These are phyloP conservation scores for Protonemura montana DNA, from an alignment of 2,888 invertebrate genomes.

Conservation along the genomic window DNA sequence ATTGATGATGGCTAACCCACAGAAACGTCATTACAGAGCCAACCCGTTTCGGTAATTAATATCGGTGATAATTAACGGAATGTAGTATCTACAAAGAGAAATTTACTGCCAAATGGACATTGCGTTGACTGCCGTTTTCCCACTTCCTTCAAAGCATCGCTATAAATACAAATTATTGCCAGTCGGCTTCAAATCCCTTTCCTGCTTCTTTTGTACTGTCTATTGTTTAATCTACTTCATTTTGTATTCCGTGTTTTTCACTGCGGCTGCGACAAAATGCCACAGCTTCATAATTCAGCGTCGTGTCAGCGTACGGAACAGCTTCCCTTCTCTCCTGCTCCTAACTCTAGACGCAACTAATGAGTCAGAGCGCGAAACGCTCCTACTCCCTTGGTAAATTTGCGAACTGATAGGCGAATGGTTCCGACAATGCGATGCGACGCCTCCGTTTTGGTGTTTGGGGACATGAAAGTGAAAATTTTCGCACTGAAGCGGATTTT, in stretches of 20 bases:
- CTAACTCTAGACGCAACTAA: not conserved
- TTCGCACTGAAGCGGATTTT: not conserved
- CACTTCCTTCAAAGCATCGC: not conserved
- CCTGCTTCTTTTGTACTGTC: not conserved
- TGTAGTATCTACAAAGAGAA: not conserved
- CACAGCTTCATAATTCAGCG: not conserved
- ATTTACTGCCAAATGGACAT: not conserved
- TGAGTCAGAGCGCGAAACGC: not conserved
- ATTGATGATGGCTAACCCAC: not conserved
- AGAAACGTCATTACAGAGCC: not conserved
- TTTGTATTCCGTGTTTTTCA: not conserved
- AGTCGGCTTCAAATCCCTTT: not conserved
- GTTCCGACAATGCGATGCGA: not conserved
- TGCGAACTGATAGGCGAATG: not conserved
- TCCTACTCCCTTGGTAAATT: not conserved
- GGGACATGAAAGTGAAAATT: not conserved
- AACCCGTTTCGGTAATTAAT: not conserved
- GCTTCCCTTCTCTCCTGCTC: not conserved
- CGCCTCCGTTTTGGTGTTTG: not conserved
- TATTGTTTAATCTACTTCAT: not conserved
- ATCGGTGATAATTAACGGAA: not conserved
- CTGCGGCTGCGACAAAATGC: not conserved
- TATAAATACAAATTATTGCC: not conserved
- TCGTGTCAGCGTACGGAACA: too few relatives aligned
- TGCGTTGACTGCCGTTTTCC: not conserved